Evolutionary conservation across 2,888 invertebrate species (phyloP).

Genomic region (Hedychridium roseum): DNA sequence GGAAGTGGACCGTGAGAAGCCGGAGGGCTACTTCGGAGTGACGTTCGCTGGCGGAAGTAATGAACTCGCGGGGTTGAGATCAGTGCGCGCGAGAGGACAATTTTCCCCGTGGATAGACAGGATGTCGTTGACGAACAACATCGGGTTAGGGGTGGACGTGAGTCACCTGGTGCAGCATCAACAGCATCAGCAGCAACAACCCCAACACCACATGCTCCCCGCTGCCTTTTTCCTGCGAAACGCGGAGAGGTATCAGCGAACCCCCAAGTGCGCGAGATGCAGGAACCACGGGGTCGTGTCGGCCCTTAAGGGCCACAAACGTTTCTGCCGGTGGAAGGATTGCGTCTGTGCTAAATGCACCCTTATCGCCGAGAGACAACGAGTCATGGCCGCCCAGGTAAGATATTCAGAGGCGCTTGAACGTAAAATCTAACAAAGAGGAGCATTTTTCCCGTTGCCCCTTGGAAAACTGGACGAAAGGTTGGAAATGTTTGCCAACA

Average conservation of each 20-base stretch:
- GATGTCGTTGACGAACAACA: slow-evolving; percentile 86
- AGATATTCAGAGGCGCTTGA: no score
- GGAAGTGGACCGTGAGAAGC: no score
- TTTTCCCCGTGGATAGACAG: slow-evolving; percentile 36
- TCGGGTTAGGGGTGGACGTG: slow-evolving; percentile 88
- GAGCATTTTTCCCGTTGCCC: no score
- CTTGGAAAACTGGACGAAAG: no score
- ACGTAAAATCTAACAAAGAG: no score
- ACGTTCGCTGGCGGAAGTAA: no score
- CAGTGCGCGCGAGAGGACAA: not conserved
- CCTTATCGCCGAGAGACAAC: slow-evolving; percentile 94
- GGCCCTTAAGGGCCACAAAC: slow-evolving; percentile 92
- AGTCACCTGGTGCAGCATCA: slow-evolving; percentile 78
- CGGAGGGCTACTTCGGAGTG: no score
- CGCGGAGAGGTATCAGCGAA: slow-evolving; percentile 92
- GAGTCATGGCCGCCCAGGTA: slow-evolving; percentile 98
- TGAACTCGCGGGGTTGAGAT: no score
- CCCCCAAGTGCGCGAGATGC: slow-evolving; percentile 97
- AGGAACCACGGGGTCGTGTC: slow-evolving; percentile 98
- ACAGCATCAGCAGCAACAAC: slow-evolving; percentile 75
- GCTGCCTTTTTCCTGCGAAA: slow-evolving; percentile 85
- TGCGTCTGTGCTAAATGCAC: slow-evolving; percentile 99
- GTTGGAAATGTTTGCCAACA: no score
- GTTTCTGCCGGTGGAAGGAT: slow-evolving; percentile 97
- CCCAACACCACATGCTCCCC: slow-evolving; percentile 78